These are phyloP conservation scores for Poeciliopsis turrubarensis DNA, from an alignment of 2,113 vertebrate species.

Conservation along the genomic window DNA sequence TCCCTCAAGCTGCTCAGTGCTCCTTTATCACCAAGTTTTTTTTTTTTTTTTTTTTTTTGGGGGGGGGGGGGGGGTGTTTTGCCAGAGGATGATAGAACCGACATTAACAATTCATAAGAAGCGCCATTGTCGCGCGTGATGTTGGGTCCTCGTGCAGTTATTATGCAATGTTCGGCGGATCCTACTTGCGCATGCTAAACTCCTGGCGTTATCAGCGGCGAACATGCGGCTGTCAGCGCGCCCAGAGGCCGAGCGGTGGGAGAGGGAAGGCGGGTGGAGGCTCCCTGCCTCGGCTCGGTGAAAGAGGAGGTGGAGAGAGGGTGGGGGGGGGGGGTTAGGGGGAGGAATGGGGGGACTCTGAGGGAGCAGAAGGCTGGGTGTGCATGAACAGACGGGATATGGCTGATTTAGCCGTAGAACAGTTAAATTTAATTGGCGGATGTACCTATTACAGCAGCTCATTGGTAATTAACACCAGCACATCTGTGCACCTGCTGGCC, in stretches of 20 bases:
- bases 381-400: conserved; percentile 22
- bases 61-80: background rate
- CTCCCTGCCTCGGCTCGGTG: conserved; percentile 45
- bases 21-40: conserved; percentile 66
- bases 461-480: conserved; percentile 65
- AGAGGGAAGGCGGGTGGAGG: conserved; percentile 46
- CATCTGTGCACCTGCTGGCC: conserved; percentile 63
- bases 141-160: conserved; percentile 52
- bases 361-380: conserved; percentile 19
- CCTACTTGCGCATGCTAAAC: conserved; percentile 53
- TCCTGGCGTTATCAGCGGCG: conserved; percentile 71
- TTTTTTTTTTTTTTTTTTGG: background rate
- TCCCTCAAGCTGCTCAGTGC: conserved; percentile 70
- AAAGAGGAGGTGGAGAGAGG: conserved; percentile 18
- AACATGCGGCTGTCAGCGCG: conserved; percentile 71
- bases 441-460: conserved; percentile 53
- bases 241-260: conserved; percentile 55
- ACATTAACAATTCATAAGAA: conserved; percentile 75
- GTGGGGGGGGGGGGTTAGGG: too few relatives aligned
- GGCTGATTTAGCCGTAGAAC: conserved; percentile 54
- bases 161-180: conserved; percentile 55
- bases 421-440: conserved; percentile 63
- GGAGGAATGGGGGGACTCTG: conserved; percentile 17
- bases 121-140: conserved; percentile 62
- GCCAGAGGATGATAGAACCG: conserved; percentile 59